phyloP scores from a whole-genome alignment of 2,113 vertebrate species.

The Oryzias woworae region DNA sequence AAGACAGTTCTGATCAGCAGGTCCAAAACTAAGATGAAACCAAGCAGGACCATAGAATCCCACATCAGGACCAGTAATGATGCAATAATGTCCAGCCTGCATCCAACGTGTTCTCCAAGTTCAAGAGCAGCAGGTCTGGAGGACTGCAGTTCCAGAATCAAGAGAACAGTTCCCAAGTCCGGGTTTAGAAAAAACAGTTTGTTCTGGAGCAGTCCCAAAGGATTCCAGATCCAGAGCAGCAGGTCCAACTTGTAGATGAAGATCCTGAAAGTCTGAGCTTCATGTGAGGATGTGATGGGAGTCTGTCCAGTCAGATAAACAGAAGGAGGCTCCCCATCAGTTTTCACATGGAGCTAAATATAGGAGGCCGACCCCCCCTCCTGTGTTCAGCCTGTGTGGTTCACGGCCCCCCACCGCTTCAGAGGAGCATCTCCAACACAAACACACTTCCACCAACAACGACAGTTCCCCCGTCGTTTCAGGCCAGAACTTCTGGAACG shows the following conservation, averaged over 20 bases:
- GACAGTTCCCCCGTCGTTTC: not conserved
- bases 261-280: no score
- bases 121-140: not conserved
- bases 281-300: conserved; percentile 55
- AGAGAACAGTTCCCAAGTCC: not conserved
- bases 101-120: no score
- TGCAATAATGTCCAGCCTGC: not conserved
- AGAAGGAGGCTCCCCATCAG: not conserved
- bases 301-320: conserved; percentile 39
- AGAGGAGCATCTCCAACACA: conserved; percentile 10
- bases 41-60: no score
- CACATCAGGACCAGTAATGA: not conserved
- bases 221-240: not conserved
- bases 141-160: not conserved
- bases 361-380: conserved; percentile 4
- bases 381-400: conserved; percentile 1
- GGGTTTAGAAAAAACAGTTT: no score
- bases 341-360: conserved; percentile 22
- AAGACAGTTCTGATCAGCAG: no score
- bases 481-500: not conserved
- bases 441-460: conserved; percentile 8
- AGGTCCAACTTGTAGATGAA: conserved; percentile 47
- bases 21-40: no score
- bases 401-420: not conserved
- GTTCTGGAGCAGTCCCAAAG: not conserved